Evolutionary conservation across 2,113 vertebrate genomes (phyloP).

Genomic region (Podocnemis expansa): DNA sequence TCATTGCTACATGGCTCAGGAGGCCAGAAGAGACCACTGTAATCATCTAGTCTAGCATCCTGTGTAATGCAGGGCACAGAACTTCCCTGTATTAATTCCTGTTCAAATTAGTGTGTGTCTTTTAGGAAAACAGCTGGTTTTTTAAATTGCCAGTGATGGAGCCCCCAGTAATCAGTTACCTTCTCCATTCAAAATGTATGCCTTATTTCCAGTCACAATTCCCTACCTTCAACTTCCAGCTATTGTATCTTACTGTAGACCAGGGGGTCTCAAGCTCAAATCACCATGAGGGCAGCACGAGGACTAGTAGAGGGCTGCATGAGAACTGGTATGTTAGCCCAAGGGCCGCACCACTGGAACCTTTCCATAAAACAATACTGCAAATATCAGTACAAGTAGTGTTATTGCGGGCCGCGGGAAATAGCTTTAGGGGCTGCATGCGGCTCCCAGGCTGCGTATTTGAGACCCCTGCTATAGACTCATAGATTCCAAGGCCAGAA

Average conservation of each 20-base stretch:
- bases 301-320: no score
- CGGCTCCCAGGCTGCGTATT: no score
- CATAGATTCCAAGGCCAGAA: neutral
- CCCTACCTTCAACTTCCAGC: neutral
- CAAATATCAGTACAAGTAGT: no score
- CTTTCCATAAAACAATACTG: no score
- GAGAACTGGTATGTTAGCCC: no score
- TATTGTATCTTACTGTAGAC: neutral
- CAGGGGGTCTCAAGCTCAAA: no score
- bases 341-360: no score
- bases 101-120: neutral
- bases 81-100: neutral
- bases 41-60: neutral
- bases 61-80: neutral
- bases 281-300: no score
- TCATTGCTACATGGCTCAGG: neutral
- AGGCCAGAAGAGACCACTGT: neutral
- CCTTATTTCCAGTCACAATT: neutral
- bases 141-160: neutral
- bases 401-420: no score
- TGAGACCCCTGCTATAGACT: no score
- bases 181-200: neutral
- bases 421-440: no score
- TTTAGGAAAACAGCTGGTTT: neutral
- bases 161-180: neutral